Evolutionary conservation across 2,888 invertebrate genomes (phyloP).

Genomic region (Mimumesa dahlbomi): DNA sequence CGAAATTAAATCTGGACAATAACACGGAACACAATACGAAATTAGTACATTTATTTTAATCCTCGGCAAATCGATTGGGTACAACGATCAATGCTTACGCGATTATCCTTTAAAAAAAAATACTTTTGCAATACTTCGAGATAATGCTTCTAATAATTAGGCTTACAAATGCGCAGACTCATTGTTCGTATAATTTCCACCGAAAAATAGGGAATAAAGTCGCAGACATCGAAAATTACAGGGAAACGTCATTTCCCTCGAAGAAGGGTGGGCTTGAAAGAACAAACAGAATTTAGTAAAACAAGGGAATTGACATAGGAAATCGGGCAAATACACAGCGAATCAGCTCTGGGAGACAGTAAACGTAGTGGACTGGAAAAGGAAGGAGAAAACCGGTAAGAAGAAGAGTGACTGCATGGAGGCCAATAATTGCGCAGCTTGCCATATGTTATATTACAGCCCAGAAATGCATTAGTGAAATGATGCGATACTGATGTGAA

Average conservation of each 20-base stretch:
- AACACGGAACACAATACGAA: too few species aligned
- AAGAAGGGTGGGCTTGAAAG: neutral
- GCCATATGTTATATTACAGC: slow-evolving; percentile 43
- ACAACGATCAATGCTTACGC: too few species aligned
- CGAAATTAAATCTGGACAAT: too few species aligned
- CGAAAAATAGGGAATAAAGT: too few species aligned
- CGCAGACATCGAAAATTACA: too few species aligned
- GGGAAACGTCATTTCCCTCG: neutral
- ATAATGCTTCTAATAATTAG: too few species aligned
- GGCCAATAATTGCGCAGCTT: slow-evolving; percentile 54
- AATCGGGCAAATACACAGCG: slow-evolving; percentile 44
- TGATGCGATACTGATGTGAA: slow-evolving; percentile 29
- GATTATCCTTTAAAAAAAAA: too few species aligned
- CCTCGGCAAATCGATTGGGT: too few species aligned
- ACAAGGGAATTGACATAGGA: slow-evolving; percentile 33
- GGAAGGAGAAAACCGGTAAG: slow-evolving; percentile 12
- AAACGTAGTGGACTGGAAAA: slow-evolving; percentile 21
- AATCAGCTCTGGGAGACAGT: slow-evolving; percentile 42
- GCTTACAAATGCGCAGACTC: too few species aligned
- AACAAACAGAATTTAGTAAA: too few species aligned
- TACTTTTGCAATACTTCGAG: too few species aligned
- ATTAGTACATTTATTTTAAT: too few species aligned
- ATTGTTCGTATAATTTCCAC: neutral
- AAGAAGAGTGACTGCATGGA: slow-evolving; percentile 35
- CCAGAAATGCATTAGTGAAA: slow-evolving; percentile 48